A percentile compares a stretch with the other conserved stretches of the same genome.
Conservation (phyloP, 2,113 vertebrate species). For the Oryctolagus cuniculus region mOryCun1.1 NC_091453.1:118376501-118377000, state of each 20-base stretch:
- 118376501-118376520: constrained; percentile 63
- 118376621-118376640: not conserved
- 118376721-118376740: constrained; percentile 75
- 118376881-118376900: constrained; percentile 64
- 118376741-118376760: constrained; percentile 59
- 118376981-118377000: constrained; percentile 70
- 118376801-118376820: constrained; percentile 53
- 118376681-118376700: constrained; percentile 62
- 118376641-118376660: constrained; percentile 40
- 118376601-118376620: constrained; percentile 23
- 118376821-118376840: constrained; percentile 74
- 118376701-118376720: constrained; percentile 60
- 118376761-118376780: constrained; percentile 73
- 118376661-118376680: constrained; percentile 38
- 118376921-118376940: constrained; percentile 60
- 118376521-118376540: constrained; percentile 45
- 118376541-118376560: constrained; percentile 39
- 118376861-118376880: constrained; percentile 76
- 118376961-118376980: constrained; percentile 58
- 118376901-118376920: constrained; percentile 76
- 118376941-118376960: constrained; percentile 67
- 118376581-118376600: constrained; percentile 39
- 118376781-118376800: constrained; percentile 70
- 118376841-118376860: constrained; percentile 65
- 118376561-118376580: constrained; percentile 10